A percentile compares a stretch with the other conserved stretches of the same genome.
Conservation (phyloP, 1,140 invertebrate genomes). For the Solenopsis invicta region DNA sequence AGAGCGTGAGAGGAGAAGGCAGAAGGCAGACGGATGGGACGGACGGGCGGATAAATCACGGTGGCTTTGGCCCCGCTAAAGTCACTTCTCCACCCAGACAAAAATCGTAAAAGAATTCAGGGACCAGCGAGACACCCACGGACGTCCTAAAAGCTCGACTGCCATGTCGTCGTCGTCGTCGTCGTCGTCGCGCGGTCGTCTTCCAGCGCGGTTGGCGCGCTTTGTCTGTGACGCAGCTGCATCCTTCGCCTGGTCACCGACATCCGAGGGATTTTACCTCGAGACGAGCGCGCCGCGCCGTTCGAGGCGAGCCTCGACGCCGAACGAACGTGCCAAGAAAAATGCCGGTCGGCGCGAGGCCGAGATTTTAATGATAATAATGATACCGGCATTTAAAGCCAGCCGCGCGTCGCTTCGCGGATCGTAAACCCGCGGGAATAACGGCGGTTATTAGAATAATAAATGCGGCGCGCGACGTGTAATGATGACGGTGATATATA, state of each 20-base stretch:
- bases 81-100: conserved; percentile 76
- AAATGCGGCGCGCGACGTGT: neutral
- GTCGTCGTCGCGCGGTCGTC: conserved; percentile 27
- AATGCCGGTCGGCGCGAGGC: conserved; percentile 14
- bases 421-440: neutral
- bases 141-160: conserved; percentile 29
- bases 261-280: conserved; percentile 32
- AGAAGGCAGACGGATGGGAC: conserved; percentile 53
- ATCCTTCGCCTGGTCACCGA: conserved; percentile 62
- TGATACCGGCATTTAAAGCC: conserved; percentile 13
- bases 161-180: neutral
- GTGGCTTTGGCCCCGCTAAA: conserved; percentile 67
- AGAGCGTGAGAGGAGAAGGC: conserved; percentile 28
- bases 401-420: neutral
- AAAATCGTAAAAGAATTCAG: conserved; percentile 81
- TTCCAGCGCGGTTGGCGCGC: conserved; percentile 1
- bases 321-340: conserved; percentile 28
- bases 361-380: conserved; percentile 49
- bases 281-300: neutral
- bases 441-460: conserved; percentile 19
- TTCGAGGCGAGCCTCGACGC: neutral
- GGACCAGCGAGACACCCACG: conserved; percentile 69
- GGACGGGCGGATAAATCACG: conserved; percentile 79
- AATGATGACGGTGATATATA: conserved; percentile 2
- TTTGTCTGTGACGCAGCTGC: conserved; percentile 46